Evolutionary conservation across 2,113 vertebrate species (phyloP).

Genomic region (Notarius lentiginosus): DNA sequence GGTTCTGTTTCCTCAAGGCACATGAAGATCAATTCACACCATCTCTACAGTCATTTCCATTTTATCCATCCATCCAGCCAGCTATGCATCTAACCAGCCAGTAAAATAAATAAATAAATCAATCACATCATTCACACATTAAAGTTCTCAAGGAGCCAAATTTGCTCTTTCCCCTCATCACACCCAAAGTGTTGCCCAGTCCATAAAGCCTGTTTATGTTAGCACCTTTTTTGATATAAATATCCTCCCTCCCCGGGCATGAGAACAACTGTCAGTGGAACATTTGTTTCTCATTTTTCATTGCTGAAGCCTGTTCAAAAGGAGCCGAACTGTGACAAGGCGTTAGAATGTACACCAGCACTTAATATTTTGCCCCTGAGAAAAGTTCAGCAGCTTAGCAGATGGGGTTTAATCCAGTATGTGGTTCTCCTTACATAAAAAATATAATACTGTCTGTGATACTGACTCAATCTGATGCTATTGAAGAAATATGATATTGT

Average conservation of each 20-base stretch:
- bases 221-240: conserved; percentile 78
- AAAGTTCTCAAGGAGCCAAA: conserved; percentile 46
- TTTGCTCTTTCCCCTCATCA: conserved; percentile 35
- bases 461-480: neutral
- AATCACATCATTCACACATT: conserved; percentile 48
- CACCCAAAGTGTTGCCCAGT: conserved; percentile 62
- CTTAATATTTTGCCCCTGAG: conserved; percentile 74
- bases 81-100: neutral
- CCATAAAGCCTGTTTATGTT: conserved; percentile 72
- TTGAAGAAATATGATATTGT: neutral
- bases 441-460: neutral
- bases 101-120: conserved; percentile 12
- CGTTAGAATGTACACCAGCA: conserved; percentile 70
- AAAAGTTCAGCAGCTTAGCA: conserved; percentile 69
- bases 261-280: conserved; percentile 77
- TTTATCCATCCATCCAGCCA: conserved; percentile 14
- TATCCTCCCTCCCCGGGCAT: conserved; percentile 76
- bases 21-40: conserved; percentile 44
- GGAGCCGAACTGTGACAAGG: conserved; percentile 69
- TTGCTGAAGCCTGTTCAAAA: conserved; percentile 73
- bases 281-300: conserved; percentile 83
- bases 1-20: conserved; percentile 26
- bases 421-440: neutral
- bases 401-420: conserved; percentile 67
- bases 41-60: conserved; percentile 21